These are phyloP conservation scores for Nemoura dubitans DNA, from an alignment of 2,888 invertebrate species.

Conservation along the genomic window DNA sequence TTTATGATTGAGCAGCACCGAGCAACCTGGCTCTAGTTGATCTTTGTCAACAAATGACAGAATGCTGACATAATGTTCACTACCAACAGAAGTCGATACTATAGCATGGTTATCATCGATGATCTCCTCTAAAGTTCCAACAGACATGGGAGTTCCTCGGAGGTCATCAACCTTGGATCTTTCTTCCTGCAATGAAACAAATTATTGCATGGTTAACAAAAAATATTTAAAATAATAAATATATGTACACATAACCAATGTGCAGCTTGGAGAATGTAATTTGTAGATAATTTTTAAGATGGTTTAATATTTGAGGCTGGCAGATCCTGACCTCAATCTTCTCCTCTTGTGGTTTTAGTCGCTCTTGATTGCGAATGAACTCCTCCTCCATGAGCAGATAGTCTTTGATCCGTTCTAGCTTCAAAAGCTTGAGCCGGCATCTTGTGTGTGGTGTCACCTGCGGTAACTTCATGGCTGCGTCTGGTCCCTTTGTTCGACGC, in stretches of 20 bases:
- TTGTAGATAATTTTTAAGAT: no score
- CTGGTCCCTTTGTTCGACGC: slow-evolving; percentile 95
- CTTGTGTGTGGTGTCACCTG: slow-evolving; percentile 98
- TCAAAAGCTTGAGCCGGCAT: slow-evolving; percentile 93
- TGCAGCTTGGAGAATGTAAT: no score
- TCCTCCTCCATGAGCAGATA: slow-evolving; percentile 99
- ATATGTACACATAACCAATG: no score
- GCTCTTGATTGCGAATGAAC: slow-evolving; percentile 97
- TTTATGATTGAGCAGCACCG: slow-evolving; percentile 97
- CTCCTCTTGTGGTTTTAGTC: slow-evolving; percentile 98
- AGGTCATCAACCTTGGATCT: slow-evolving; percentile 98
- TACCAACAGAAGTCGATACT: slow-evolving; percentile 98
- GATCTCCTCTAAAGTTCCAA: slow-evolving; percentile 98
- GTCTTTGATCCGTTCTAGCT: slow-evolving; percentile 97
- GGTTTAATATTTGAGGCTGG: no score
- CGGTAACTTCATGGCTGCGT: slow-evolving; percentile 96
- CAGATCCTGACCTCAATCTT: slow-evolving; percentile 79
- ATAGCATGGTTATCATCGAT: slow-evolving; percentile 99
- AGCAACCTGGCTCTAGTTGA: slow-evolving; percentile 98
- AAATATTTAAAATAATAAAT: no score
- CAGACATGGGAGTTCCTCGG: slow-evolving; percentile 99
- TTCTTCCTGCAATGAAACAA: slow-evolving; percentile 72
- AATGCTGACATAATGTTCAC: slow-evolving; percentile 99
- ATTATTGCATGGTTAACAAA: slow-evolving; percentile 22
- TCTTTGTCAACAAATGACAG: slow-evolving; percentile 99